Conservation (phyloP, 2,888 invertebrate species). For the Eupithecia tripunctaria region DNA sequence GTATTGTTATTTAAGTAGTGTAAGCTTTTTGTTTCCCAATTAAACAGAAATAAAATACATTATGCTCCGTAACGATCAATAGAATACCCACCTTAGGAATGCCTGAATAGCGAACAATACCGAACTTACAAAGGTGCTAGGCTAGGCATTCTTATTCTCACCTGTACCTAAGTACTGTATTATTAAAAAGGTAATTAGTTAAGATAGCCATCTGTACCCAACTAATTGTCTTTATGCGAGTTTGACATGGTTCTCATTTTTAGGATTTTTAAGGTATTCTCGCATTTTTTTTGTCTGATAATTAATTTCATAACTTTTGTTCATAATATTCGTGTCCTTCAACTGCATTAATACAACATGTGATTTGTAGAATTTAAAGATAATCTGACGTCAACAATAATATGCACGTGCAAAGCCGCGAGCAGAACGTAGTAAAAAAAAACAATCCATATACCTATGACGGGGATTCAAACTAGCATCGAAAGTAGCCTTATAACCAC, state of each 20-base stretch:
- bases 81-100: not conserved
- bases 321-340: not conserved
- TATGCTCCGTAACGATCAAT: too few species aligned
- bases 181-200: not conserved
- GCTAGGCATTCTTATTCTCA: not conserved
- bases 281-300: not conserved
- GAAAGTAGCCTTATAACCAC: not conserved
- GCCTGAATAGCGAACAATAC: not conserved
- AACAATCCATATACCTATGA: not conserved
- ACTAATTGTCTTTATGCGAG: not conserved
- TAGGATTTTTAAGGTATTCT: not conserved
- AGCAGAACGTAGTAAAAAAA: not conserved
- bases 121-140: not conserved
- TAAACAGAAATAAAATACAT: too few species aligned
- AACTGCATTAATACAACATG: not conserved
- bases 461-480: not conserved
- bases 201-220: not conserved
- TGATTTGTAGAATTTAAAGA: not conserved
- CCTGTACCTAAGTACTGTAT: not conserved
- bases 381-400: not conserved
- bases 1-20: too few species aligned
- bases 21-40: too few species aligned
- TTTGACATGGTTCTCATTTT: constrained; percentile 7
- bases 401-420: not conserved
- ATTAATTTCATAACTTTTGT: not conserved